Evolutionary conservation across 2,797 vertebrate species (phyloP).

Genomic region (Clangula hyemalis): DNA sequence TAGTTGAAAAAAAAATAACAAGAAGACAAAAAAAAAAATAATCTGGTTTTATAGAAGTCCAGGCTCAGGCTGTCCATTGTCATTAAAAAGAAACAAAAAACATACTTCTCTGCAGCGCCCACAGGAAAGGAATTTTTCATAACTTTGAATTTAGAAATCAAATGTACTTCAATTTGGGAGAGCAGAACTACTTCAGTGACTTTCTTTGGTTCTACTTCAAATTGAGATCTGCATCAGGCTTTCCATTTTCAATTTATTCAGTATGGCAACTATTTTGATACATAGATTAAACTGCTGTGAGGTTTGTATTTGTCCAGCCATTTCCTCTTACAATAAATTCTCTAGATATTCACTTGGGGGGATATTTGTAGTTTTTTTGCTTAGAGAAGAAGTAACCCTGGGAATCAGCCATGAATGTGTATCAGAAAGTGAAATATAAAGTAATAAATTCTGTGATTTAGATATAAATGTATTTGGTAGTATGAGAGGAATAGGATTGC

Average conservation of each 20-base stretch:
- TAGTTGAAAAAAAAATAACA: not conserved
- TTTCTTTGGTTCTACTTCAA: constrained; percentile 18
- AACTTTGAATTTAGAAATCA: constrained; percentile 36
- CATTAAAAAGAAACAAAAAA: not conserved
- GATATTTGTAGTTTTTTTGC: not conserved
- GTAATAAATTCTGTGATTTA: constrained; percentile 10
- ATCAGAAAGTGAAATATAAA: constrained; percentile 36
- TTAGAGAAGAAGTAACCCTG: not conserved
- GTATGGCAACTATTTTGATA: constrained; percentile 13
- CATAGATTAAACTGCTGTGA: constrained; percentile 19
- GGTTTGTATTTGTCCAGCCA: constrained; percentile 1
- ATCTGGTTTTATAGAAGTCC: not conserved
- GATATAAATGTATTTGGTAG: not conserved
- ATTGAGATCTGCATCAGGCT: not conserved
- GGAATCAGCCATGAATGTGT: not conserved
- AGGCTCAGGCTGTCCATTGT: not conserved
- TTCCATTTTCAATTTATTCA: constrained; percentile 10
- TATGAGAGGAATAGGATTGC: not conserved
- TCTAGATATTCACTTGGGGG: not conserved
- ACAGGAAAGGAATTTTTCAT: constrained; percentile 26
- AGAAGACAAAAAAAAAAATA: not conserved
- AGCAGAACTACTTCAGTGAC: not conserved
- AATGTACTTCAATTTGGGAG: not conserved
- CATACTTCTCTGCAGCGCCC: not conserved
- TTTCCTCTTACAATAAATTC: constrained; percentile 26